These are phyloP conservation scores for Palythoa heliodiscus DNA, from an alignment of 92 coral and sea anemone genomes.

Conservation along the genomic window DNA sequence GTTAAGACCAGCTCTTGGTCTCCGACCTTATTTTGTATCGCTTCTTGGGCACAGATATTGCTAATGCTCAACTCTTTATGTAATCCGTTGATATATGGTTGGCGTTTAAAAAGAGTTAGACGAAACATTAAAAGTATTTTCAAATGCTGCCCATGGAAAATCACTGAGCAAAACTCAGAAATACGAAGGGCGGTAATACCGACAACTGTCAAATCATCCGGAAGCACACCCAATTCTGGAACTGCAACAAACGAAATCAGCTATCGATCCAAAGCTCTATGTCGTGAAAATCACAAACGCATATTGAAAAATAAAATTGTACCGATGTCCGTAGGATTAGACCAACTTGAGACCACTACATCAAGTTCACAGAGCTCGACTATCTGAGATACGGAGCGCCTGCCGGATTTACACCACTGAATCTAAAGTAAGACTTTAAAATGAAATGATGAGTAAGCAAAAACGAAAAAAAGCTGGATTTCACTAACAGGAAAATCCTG, in stretches of 20 bases:
- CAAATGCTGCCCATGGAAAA: conserved; percentile 28
- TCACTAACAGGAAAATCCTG: no score
- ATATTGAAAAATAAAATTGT: background rate
- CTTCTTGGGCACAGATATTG: conserved; percentile 5
- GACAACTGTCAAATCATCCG: background rate
- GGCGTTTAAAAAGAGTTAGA: background rate
- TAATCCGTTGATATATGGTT: conserved; percentile 4
- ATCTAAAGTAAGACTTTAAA: no score
- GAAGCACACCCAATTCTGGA: background rate
- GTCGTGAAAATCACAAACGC: background rate
- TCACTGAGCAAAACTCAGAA: background rate
- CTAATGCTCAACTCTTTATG: background rate
- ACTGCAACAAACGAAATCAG: background rate
- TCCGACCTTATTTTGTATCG: background rate
- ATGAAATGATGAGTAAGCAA: no score
- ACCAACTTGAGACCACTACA: background rate
- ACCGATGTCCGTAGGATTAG: background rate
- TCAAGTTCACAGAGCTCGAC: background rate
- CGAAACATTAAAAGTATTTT: background rate
- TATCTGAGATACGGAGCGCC: background rate
- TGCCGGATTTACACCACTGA: no score
- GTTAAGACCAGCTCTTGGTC: background rate
- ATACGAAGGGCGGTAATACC: background rate
- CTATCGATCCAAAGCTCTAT: background rate
- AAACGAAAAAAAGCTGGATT: no score